These are phyloP conservation scores for Peromyscus leucopus DNA, from an alignment of 2,113 vertebrate species.

Conservation along the genomic window DNA sequence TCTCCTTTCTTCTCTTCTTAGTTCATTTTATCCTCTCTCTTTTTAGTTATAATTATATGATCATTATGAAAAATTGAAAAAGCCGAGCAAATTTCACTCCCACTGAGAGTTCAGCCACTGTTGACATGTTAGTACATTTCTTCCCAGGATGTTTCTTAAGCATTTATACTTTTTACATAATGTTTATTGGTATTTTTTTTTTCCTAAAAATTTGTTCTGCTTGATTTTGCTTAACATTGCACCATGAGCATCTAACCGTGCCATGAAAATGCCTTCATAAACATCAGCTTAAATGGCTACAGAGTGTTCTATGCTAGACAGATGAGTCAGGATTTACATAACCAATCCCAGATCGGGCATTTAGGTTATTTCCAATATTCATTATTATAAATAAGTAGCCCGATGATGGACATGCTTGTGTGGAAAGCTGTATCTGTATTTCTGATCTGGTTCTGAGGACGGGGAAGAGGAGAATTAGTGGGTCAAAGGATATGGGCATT, in stretches of 20 bases:
- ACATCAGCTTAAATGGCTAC: constrained; percentile 66
- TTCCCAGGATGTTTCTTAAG: constrained; percentile 49
- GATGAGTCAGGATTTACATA: constrained; percentile 65
- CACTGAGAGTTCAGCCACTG: background rate
- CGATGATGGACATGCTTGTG: background rate
- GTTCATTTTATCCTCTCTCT: background rate
- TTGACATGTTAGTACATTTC: constrained; percentile 8
- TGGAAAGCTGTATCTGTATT: constrained; percentile 25
- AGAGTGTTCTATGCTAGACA: constrained; percentile 19
- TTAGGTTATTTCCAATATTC: constrained; percentile 50
- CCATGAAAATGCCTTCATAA: constrained; percentile 58
- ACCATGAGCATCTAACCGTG: constrained; percentile 22
- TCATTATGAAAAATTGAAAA: constrained; percentile 34
- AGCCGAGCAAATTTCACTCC: constrained; percentile 53
- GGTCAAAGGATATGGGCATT: background rate
- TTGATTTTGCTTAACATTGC: constrained; percentile 59
- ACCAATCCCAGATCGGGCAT: constrained; percentile 68
- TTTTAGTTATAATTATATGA: constrained; percentile 36
- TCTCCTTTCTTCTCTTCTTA: background rate
- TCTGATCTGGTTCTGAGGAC: constrained; percentile 18
- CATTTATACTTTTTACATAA: constrained; percentile 27
- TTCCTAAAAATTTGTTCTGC: constrained; percentile 63
- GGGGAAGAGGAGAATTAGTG: background rate
- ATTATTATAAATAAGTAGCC: constrained; percentile 36
- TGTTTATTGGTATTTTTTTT: constrained; percentile 53